phyloP scores from a whole-genome alignment of 2,888 invertebrate genomes.

The Acanthosoma haemorrhoidale region DNA sequence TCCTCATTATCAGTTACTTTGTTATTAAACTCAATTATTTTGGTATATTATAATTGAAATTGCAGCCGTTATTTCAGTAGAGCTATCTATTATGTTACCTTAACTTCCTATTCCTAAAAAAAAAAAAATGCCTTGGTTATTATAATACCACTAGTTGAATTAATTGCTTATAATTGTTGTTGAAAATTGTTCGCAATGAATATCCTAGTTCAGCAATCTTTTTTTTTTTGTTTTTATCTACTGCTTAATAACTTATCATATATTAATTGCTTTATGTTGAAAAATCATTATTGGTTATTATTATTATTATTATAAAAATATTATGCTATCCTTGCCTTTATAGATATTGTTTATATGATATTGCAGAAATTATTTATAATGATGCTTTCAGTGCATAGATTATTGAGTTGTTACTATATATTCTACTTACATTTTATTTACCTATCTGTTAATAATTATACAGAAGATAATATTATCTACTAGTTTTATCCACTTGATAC shows the following conservation, averaged over 20 bases:
- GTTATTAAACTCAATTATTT: too few species aligned
- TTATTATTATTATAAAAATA: too few species aligned
- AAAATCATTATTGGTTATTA: not conserved
- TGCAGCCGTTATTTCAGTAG: too few species aligned
- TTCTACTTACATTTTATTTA: not conserved
- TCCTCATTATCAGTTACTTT: too few species aligned
- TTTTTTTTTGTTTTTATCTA: not conserved
- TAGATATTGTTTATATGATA: not conserved
- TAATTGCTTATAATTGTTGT: constrained; percentile 2
- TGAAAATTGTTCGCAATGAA: too few species aligned
- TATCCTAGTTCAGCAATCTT: not conserved
- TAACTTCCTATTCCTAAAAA: too few species aligned
- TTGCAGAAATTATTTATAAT: not conserved
- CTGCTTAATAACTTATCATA: not conserved
- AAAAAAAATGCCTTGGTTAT: too few species aligned
- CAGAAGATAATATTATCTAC: not conserved
- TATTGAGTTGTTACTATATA: not conserved
- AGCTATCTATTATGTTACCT: too few species aligned
- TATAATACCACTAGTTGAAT: too few species aligned
- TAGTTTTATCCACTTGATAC: not conserved
- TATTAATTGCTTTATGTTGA: constrained; percentile 3
- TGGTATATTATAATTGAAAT: too few species aligned
- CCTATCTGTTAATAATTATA: not conserved
- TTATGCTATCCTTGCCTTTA: constrained; percentile 5
- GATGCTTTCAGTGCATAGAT: not conserved